Evolutionary conservation across 2,888 invertebrate genomes (phyloP).

Genomic region (Periphyllus acericola): DNA sequence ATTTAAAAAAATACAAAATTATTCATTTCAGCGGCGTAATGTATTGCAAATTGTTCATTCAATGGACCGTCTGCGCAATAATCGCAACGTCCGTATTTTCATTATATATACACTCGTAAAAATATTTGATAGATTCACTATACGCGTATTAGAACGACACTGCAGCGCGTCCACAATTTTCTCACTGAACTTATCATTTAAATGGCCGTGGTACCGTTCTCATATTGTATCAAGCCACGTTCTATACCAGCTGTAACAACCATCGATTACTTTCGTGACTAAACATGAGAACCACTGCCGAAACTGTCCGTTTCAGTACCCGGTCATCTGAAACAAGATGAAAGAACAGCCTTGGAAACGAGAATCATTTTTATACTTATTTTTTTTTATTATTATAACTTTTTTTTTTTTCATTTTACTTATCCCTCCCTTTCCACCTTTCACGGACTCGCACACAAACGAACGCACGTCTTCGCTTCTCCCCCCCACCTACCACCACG

Average conservation of each 20-base stretch:
- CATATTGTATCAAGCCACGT: too few species aligned
- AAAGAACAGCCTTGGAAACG: constrained; percentile 53
- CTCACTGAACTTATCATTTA: too few species aligned
- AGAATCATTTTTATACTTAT: constrained; percentile 36
- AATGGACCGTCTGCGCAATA: too few species aligned
- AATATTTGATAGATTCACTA: too few species aligned
- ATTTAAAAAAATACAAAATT: too few species aligned
- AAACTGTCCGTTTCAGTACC: neutral
- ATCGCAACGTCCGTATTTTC: too few species aligned
- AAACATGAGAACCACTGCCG: constrained; percentile 40
- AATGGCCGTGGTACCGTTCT: too few species aligned
- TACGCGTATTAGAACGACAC: too few species aligned
- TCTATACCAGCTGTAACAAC: neutral
- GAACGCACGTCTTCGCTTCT: neutral
- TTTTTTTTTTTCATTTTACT: constrained; percentile 8
- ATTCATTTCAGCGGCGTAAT: too few species aligned
- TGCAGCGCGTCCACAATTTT: too few species aligned
- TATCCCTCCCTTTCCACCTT: neutral
- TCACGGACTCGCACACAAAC: neutral
- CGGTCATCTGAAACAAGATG: constrained; percentile 42
- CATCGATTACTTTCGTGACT: neutral
- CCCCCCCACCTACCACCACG: neutral
- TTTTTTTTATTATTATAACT: neutral
- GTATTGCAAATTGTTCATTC: too few species aligned
- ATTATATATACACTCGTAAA: too few species aligned